Evolutionary conservation across 2,113 vertebrate genomes (phyloP).

Genomic region (Phrynosoma blainvillii): DNA sequence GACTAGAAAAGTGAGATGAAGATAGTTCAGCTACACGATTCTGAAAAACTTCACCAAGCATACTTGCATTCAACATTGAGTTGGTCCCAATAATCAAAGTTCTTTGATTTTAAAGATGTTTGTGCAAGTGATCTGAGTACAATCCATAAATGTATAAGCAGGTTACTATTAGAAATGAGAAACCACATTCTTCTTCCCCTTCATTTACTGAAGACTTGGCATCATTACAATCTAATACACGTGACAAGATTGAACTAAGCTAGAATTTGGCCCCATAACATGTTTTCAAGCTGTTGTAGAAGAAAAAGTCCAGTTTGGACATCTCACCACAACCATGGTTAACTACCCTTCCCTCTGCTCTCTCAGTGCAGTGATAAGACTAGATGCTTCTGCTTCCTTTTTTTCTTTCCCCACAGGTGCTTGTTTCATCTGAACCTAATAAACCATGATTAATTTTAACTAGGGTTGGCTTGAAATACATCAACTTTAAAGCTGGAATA

Average conservation of each 20-base stretch:
- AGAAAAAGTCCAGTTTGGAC: background rate
- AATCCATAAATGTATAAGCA: conserved; percentile 41
- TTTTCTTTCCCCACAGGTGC: background rate
- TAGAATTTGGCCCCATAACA: background rate
- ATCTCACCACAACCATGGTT: no score
- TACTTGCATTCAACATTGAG: background rate
- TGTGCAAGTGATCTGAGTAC: conserved; percentile 12
- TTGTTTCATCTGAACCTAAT: background rate
- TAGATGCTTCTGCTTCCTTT: background rate
- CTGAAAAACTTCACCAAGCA: background rate
- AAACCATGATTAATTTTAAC: background rate
- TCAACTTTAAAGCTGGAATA: background rate
- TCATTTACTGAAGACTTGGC: background rate
- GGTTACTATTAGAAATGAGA: background rate
- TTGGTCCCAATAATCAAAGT: background rate
- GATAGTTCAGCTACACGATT: no score
- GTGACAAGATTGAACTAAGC: background rate
- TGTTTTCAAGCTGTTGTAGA: conserved; percentile 16
- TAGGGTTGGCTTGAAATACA: background rate
- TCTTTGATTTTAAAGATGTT: conserved; percentile 1
- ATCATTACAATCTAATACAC: background rate
- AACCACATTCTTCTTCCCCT: background rate
- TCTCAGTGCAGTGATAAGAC: background rate
- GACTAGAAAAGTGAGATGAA: conserved; percentile 49
- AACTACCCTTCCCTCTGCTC: no score